Evolutionary conservation across 2,797 vertebrate species (phyloP), one percentile per base, ranked within the genome.

Genomic region (Zenarchopterus dispar): DNA sequence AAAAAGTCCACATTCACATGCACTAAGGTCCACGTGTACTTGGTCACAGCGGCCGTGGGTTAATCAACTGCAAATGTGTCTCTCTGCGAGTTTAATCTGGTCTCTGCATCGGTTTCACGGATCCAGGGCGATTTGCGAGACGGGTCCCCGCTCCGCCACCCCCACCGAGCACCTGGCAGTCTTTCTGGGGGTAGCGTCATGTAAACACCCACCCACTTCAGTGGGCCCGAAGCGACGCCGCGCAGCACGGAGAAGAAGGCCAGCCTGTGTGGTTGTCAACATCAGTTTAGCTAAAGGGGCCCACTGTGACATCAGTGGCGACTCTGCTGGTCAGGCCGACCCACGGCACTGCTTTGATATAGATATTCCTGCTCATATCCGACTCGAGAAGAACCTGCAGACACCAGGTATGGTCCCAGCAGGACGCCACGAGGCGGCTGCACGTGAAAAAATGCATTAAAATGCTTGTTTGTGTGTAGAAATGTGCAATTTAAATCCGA

Each of bases 201-300:
- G 89, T 84, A 93, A 94, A 93, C 86, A 89, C 80, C 86, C 91
- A 67, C 78, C 78, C 58, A 75, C 70, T 80, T 46, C 55, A 70
- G 36, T 79, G 77, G 78, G 84, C 89, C 85, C 88, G 83, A 85
- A 87, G 85, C 84, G 82, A 86, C 85, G 33, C 33, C 0, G 77
- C 80, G 54, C 84, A 75, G 89, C 84, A 76, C 69, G 77, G 73
- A 57, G 49, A 64, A 84, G 89, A 88, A 85, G 62, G 91, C 92
- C 88, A 80, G 91, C 91, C 83, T 94, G 67, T 92, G 93, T 95
- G 95, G 94, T 92, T 96, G 95, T 96, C 94, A 96, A 93, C 90
- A 94, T 54, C 71, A 78, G 93, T 96, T 96, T 96, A 93, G 82
- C 66, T 91, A 87, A 82, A 91, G 85, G 86, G 74, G 62, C 85